Evolutionary conservation across 2,888 invertebrate genomes (phyloP).

Genomic region (Aquatica leii): DNA sequence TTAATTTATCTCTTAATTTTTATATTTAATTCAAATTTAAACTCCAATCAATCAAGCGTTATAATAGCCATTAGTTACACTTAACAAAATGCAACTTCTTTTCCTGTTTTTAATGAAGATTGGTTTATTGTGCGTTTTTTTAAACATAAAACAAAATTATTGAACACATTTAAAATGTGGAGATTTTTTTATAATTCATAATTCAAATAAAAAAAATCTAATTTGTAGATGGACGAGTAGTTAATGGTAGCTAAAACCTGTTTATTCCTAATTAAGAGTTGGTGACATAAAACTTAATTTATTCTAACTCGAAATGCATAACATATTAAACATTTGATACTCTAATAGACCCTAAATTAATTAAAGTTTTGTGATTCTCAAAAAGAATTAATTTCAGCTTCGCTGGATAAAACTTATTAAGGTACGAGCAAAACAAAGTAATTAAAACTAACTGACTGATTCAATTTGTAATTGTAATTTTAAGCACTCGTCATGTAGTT

Average conservation of each 20-base stretch:
- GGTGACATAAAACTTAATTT: conserved; percentile 1
- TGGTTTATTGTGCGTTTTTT: background rate
- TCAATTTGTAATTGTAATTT: too few species aligned
- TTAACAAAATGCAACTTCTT: background rate
- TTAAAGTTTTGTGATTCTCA: background rate
- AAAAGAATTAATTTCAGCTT: too few species aligned
- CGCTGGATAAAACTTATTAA: too few species aligned
- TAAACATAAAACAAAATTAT: background rate
- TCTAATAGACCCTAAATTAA: background rate
- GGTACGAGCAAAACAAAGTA: too few species aligned
- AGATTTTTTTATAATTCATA: background rate
- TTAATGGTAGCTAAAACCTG: background rate
- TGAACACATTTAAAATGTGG: background rate
- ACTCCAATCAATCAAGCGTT: background rate
- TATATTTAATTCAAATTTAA: background rate
- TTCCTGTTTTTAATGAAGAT: background rate
- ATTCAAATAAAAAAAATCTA: background rate
- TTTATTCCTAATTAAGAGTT: background rate
- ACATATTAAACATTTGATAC: background rate
- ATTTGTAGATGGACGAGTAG: background rate
- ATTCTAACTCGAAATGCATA: background rate
- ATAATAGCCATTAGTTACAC: background rate
- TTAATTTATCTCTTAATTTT: too few species aligned
- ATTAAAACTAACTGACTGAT: too few species aligned
- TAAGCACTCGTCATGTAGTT: too few species aligned